A percentile compares a stretch with the other conserved stretches of the same genome.
Evolutionary conservation across 2,113 vertebrate species (phyloP).

Genomic region (Scytalopus superciliaris): DNA sequence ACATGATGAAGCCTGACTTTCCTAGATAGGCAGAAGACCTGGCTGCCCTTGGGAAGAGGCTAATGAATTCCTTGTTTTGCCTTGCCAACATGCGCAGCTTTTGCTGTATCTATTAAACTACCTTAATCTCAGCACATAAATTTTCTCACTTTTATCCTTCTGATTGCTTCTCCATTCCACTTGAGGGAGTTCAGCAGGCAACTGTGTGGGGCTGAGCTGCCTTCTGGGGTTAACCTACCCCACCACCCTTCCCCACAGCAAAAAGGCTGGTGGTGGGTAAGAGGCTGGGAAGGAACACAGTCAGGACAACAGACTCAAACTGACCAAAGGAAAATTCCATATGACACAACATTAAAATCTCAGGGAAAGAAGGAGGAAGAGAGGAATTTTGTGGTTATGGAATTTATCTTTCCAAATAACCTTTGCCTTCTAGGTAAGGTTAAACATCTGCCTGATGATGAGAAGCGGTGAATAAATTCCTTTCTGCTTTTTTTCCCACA

Average conservation of each 20-base stretch:
- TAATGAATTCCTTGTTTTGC: background rate
- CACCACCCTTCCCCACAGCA: background rate
- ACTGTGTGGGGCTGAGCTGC: background rate
- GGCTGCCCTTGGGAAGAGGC: fast-evolving
- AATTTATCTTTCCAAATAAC: background rate
- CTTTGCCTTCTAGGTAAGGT: background rate
- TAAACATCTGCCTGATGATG: background rate
- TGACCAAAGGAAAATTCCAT: background rate
- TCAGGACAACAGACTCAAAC: background rate
- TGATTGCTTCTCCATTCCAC: background rate
- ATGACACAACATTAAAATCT: background rate
- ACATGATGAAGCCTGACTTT: background rate
- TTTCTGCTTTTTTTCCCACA: too few relatives aligned
- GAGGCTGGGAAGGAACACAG: background rate
- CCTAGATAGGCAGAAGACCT: background rate
- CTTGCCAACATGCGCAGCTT: background rate
- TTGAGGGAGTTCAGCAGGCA: too few relatives aligned
- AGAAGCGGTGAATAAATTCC: background rate
- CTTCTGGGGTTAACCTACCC: background rate
- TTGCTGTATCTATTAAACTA: background rate
- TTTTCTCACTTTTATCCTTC: background rate
- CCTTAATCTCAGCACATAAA: background rate
- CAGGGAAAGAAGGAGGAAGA: background rate
- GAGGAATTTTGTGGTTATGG: too few relatives aligned
- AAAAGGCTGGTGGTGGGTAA: background rate